A percentile compares a stretch with the other conserved stretches of the same genome.
These are phyloP conservation scores for Agapornis roseicollis DNA, from an alignment of 2,113 vertebrate genomes.

Conservation along the genomic window DNA sequence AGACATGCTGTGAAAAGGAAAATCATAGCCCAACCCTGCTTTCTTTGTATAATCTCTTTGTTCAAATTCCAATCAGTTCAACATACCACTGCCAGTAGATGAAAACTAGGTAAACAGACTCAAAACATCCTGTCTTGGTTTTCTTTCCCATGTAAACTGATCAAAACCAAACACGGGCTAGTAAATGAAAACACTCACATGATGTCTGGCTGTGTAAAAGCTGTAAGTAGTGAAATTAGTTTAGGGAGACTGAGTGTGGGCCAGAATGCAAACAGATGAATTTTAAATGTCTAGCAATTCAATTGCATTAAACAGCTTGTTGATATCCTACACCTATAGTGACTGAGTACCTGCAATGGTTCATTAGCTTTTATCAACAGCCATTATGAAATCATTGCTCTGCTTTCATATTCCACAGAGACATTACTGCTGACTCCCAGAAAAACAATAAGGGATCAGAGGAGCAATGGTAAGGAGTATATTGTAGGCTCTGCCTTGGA, in stretches of 20 bases:
- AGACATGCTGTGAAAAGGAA: not conserved
- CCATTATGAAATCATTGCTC: constrained; percentile 18
- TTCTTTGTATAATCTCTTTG: not conserved
- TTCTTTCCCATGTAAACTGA: constrained; percentile 9
- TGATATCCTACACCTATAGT: not conserved
- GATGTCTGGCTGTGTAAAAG: not conserved
- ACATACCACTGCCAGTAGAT: not conserved
- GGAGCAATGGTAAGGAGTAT: accelerated
- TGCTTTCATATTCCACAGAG: not conserved
- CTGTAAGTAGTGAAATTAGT: constrained; percentile 15
- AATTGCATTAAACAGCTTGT: constrained; percentile 19
- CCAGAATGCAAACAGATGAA: constrained; percentile 29
- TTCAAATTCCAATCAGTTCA: not conserved
- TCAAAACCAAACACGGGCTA: constrained; percentile 15
- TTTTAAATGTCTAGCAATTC: constrained; percentile 17
- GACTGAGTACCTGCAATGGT: not conserved
- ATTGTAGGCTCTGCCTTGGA: not conserved
- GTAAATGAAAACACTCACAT: not conserved
- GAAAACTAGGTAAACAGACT: constrained; percentile 19
- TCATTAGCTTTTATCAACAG: constrained; percentile 59
- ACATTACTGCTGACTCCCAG: not conserved
- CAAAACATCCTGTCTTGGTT: constrained; percentile 16
- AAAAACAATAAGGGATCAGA: not conserved
- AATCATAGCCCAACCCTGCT: not conserved
- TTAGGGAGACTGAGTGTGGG: constrained; percentile 16